Conservation (phyloP, 2,113 vertebrate species). For the Dasyornis broadbenti region DNA sequence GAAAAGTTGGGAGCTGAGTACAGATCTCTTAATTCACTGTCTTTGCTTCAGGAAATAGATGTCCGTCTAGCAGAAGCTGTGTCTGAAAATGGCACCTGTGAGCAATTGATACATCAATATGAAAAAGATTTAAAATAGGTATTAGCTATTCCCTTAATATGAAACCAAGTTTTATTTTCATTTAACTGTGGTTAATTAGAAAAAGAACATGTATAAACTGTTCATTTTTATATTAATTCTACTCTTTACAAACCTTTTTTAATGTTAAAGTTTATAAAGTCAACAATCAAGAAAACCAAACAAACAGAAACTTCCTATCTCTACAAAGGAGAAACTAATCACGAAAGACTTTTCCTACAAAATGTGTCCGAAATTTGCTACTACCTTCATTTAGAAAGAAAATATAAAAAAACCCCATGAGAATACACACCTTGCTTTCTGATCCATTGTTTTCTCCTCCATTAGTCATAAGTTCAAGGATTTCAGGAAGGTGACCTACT, state of each 20-base stretch:
- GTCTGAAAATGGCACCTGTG: background rate
- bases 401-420: background rate
- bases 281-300: background rate
- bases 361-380: background rate
- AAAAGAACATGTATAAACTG: background rate
- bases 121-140: background rate
- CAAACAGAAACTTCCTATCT: background rate
- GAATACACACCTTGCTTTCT: slow-evolving; percentile 81
- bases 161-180: background rate
- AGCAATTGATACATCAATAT: background rate
- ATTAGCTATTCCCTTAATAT: background rate
- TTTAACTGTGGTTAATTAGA: background rate
- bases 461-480: slow-evolving; percentile 83
- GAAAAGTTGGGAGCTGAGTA: background rate
- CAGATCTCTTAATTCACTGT: background rate
- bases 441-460: slow-evolving; percentile 80
- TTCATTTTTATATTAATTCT: background rate
- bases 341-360: background rate
- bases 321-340: background rate
- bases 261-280: background rate
- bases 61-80: background rate
- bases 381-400: background rate
- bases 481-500: slow-evolving; percentile 87
- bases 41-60: background rate
- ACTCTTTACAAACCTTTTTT: background rate